Conservation (phyloP, 2,888 invertebrate genomes). For the Himalopsyche kuldschensis region DNA sequence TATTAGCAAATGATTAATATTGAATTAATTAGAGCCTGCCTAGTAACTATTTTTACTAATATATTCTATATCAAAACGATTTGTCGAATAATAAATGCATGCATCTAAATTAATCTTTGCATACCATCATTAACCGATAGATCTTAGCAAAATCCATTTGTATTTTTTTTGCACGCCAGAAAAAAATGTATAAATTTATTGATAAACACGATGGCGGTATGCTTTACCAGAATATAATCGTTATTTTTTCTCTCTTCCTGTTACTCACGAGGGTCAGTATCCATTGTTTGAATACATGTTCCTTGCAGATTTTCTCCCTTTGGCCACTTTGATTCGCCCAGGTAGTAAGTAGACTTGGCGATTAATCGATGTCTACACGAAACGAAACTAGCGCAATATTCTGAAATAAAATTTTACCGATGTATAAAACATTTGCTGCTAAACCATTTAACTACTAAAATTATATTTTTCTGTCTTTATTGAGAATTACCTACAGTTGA, state of each 20-base stretch:
- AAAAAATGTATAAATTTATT: slow-evolving; percentile 17
- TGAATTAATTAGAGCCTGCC: no score
- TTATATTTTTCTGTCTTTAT: no score
- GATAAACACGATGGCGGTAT: slow-evolving; percentile 27
- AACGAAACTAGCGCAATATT: background rate
- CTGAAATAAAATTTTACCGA: no score
- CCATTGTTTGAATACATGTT: slow-evolving; percentile 28
- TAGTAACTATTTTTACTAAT: no score
- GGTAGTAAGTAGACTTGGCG: slow-evolving; percentile 25
- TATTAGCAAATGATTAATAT: no score
- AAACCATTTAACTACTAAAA: no score
- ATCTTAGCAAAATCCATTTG: background rate
- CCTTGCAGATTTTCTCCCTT: slow-evolving; percentile 4
- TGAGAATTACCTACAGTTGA: no score
- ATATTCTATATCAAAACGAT: no score
- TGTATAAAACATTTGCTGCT: no score
- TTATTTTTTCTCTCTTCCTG: slow-evolving; percentile 31
- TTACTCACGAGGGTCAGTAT: slow-evolving; percentile 33
- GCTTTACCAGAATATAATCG: slow-evolving; percentile 27
- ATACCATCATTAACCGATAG: background rate
- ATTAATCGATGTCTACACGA: background rate
- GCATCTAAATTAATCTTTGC: background rate
- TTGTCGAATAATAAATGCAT: no score
- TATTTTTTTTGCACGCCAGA: slow-evolving; percentile 10
- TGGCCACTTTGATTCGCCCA: slow-evolving; percentile 21